Evolutionary conservation across 2,113 vertebrate genomes (phyloP).

Genomic region (Tautogolabrus adspersus): DNA sequence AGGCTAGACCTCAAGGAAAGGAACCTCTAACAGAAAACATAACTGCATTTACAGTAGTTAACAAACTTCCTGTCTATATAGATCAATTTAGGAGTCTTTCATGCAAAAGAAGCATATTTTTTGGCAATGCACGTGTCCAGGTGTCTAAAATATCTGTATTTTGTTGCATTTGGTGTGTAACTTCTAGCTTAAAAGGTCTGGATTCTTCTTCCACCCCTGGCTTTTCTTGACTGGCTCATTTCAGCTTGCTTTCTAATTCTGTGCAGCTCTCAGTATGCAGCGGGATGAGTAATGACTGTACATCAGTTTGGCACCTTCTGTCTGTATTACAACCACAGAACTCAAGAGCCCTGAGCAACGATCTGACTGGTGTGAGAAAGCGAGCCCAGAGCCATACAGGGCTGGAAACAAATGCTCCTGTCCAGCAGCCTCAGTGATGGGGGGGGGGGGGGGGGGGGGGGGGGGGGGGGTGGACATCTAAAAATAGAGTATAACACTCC

Average conservation of each 20-base stretch:
- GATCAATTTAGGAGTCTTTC: neutral
- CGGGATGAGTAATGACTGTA: conserved; percentile 63
- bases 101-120: neutral
- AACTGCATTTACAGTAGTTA: too few relatives aligned
- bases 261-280: conserved; percentile 37
- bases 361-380: conserved; percentile 33
- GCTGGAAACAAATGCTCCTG: conserved; percentile 44
- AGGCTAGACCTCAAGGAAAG: too few relatives aligned
- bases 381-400: conserved; percentile 23
- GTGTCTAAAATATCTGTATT: neutral
- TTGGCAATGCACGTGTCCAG: neutral
- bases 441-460: neutral
- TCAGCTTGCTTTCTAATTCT: neutral
- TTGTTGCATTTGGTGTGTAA: neutral
- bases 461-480: conserved; percentile 1
- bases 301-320: conserved; percentile 55
- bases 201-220: conserved; percentile 3
- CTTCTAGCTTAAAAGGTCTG: neutral
- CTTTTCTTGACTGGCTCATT: conserved; percentile 27
- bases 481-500: conserved; percentile 15
- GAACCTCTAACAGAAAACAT: too few relatives aligned
- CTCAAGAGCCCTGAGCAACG: conserved; percentile 21
- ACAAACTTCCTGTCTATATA: too few relatives aligned
- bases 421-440: conserved; percentile 35
- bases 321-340: conserved; percentile 34